Conservation (phyloP, 2,888 invertebrate genomes). For the Agrotis exclamationis region DNA sequence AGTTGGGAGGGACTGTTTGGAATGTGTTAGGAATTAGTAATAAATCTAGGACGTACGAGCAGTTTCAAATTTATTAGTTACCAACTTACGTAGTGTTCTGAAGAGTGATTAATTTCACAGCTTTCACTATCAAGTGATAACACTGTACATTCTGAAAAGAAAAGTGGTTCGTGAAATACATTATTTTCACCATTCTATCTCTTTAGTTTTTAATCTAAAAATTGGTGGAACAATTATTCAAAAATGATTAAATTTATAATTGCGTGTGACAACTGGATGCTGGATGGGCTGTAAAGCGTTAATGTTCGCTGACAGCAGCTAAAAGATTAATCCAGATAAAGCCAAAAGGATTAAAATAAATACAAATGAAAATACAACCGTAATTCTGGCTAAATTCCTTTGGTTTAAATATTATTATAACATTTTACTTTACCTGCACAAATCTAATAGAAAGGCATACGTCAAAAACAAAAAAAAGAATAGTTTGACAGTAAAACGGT, state of each 20-base stretch:
- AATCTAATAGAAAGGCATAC: background rate
- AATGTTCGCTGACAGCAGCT: background rate
- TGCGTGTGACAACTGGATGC: conserved; percentile 12
- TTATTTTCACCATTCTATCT: too few species aligned
- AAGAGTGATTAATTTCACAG: conserved; percentile 1
- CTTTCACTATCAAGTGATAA: background rate
- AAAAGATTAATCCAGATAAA: background rate
- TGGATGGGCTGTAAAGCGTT: background rate
- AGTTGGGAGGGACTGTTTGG: background rate
- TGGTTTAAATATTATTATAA: background rate
- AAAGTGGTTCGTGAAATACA: too few species aligned
- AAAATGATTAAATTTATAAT: conserved; percentile 11
- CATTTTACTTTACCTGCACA: background rate
- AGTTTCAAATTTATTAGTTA: conserved; percentile 40
- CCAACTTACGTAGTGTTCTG: background rate
- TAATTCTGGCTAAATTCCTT: background rate
- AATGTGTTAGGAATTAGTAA: conserved; percentile 31
- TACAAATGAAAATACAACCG: background rate
- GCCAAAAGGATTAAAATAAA: background rate
- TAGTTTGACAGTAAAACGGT: too few species aligned
- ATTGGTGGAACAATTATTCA: background rate
- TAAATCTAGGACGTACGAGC: conserved; percentile 36
- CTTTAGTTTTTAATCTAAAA: too few species aligned
- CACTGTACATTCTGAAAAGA: too few species aligned
- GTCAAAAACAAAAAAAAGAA: too few species aligned